phyloP scores from a whole-genome alignment of 2,797 vertebrate species.

The Psittacula derbiana region DNA sequence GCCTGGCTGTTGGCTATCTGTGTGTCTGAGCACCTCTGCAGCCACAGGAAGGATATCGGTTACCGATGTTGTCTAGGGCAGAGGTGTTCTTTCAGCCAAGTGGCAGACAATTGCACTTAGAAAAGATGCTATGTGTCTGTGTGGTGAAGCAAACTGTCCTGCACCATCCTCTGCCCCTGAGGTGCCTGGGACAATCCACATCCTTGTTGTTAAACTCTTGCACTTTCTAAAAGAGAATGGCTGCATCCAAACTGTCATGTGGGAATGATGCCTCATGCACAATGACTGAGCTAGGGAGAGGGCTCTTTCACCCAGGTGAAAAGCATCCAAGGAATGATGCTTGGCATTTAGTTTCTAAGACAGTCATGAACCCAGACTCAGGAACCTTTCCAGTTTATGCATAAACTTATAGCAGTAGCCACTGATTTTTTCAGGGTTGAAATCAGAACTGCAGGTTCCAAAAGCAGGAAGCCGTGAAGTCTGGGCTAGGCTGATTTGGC shows the following conservation, averaged over 20 bases:
- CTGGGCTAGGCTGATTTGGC: neutral
- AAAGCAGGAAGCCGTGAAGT: neutral
- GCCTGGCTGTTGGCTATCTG: neutral
- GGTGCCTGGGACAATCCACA: neutral
- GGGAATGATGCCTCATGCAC: neutral
- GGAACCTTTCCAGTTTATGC: neutral
- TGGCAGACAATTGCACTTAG: fast-evolving
- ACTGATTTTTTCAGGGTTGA: neutral
- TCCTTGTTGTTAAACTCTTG: neutral
- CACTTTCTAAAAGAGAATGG: neutral
- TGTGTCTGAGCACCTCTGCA: neutral
- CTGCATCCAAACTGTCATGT: neutral
- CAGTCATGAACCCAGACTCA: neutral
- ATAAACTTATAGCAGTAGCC: neutral
- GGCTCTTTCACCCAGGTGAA: neutral
- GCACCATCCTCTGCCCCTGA: neutral
- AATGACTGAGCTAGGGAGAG: neutral
- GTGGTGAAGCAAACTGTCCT: fast-evolving
- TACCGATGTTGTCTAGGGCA: neutral
- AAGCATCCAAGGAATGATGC: neutral
- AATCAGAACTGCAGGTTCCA: neutral
- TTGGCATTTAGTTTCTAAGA: neutral
- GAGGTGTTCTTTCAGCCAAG: neutral
- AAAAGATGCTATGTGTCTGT: neutral
- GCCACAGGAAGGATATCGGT: fast-evolving